Evolutionary conservation across 2,888 invertebrate species (phyloP), one percentile per base, ranked within the genome.

Genomic region (Philereme vetulata): DNA sequence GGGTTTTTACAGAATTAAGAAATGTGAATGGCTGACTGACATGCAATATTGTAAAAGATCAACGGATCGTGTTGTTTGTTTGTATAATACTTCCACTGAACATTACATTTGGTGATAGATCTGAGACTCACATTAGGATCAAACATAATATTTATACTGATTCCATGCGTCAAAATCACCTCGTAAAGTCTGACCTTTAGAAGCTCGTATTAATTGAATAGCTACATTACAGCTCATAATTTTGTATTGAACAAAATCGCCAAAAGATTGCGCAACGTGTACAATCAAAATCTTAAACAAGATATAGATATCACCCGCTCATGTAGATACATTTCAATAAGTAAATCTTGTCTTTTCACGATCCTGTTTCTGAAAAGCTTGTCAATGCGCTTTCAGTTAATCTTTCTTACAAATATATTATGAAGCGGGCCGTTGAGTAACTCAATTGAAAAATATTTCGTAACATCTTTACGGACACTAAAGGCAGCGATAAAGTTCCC

Each of bases 401-500:
- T 44, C 34, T 42, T 46, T 42, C 35, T 21, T 38, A 34, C 36
- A 47, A 56, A 44, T 35, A 3, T 35, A 1, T 35, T 6, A 35
- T 6, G 35, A 34, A 36, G 43, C 36, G 43, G 45, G n/a, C 10
- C 42, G 43, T 51, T 32, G 44, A 10, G 10, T n/a, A 49, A 32
- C 34, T 45, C 40, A 40, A 56, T 56, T 52, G 40, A 49, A 46
- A 44, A 55, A 55, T n/a, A 44, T 55, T 58, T 45, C 62, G 35
- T 58, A 35, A 51, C 42, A 62, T 46, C 44, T 50, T 48, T 56
- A 56, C 54, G 44, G 56, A 32, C 47, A 48, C 36, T 52, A 53
- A 56, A 52, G 35, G 56, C 46, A 51, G 43, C 57, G 51, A 54
- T 57, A 50, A 62, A 62, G 57, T 51, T 44, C 21, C 54, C 58